Evolutionary conservation across 2,888 invertebrate species (phyloP).

Genomic region (Lottia scabra): DNA sequence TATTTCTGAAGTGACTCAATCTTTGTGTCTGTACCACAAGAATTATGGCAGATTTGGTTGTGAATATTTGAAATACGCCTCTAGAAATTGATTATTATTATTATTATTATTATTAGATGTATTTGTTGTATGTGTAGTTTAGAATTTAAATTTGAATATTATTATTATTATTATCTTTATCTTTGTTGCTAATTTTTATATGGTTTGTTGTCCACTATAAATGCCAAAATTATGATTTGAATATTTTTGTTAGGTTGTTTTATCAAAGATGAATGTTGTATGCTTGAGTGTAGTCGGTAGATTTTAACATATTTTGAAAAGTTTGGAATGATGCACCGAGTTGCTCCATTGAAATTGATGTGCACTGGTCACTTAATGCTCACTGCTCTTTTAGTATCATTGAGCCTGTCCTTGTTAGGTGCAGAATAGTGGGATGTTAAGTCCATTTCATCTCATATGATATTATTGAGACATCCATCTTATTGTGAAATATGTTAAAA

Average conservation of each 20-base stretch:
- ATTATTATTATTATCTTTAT: conserved; percentile 2
- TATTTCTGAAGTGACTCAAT: not conserved
- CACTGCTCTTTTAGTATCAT: too few relatives aligned
- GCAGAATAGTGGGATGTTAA: too few relatives aligned
- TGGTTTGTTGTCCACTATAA: not conserved
- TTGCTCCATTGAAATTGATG: too few relatives aligned
- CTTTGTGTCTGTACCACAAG: not conserved
- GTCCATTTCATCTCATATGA: too few relatives aligned
- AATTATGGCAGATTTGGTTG: not conserved
- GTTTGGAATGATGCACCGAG: too few relatives aligned
- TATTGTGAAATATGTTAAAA: too few relatives aligned
- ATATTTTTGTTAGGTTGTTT: conserved; percentile 12
- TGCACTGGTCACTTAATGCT: too few relatives aligned
- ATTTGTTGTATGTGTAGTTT: too few relatives aligned
- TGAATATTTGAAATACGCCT: not conserved
- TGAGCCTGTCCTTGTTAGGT: too few relatives aligned
- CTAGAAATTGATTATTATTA: not conserved
- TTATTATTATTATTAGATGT: conserved; percentile 2
- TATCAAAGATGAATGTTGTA: conserved; percentile 16
- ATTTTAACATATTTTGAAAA: conserved; percentile 18
- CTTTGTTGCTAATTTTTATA: conserved; percentile 1
- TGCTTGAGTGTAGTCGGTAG: conserved; percentile 11
- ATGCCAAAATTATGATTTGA: conserved; percentile 1
- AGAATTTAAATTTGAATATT: not conserved
- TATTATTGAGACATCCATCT: too few relatives aligned